Evolutionary conservation across 2,888 invertebrate genomes (phyloP), one percentile per base, ranked within the genome.

Genomic region (Andrena dorsata): DNA sequence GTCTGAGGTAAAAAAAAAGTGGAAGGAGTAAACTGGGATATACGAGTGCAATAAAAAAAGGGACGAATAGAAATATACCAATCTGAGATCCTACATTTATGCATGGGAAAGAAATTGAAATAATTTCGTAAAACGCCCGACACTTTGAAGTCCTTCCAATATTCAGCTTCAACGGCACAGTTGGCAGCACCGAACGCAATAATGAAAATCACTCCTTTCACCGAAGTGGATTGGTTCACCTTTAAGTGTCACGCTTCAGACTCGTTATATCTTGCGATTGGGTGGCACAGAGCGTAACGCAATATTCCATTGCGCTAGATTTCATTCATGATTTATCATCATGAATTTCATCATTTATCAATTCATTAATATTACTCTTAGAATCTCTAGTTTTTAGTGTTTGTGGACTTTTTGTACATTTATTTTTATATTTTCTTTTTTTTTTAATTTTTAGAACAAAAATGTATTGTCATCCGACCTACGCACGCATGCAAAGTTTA

Each of bases 301-400:
- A 73, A 82, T 80, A 80, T 80, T 71, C 79, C n/a, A 23, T 80
- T 30, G 65, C n/a, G n/a, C n/a, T n/a, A n/a, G n/a, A n/a, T n/a
- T n/a, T n/a, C n/a, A n/a, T n/a, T n/a, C n/a, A n/a, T n/a, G n/a
- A n/a, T n/a, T n/a, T n/a, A n/a, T n/a, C n/a, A n/a, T n/a, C n/a
- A n/a, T n/a, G n/a, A n/a, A n/a, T n/a, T n/a, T n/a, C n/a, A n/a
- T n/a, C n/a, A n/a, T n/a, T n/a, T n/a, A n/a, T n/a, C n/a, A n/a
- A n/a, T n/a, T n/a, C n/a, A n/a, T n/a, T n/a, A n/a, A n/a, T n/a
- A n/a, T n/a, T n/a, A n/a, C n/a, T n/a, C n/a, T n/a, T n/a, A n/a
- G n/a, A n/a, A n/a, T n/a, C n/a, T n/a, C n/a, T n/a, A n/a, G n/a
- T n/a, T n/a, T n/a, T n/a, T n/a, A n/a, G n/a, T n/a, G n/a, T n/a